Percentiles rank a stretch among this genome's conserved stretches.
Evolutionary conservation across 2,888 invertebrate species (phyloP).

Genomic region (Brachypterus glaber): DNA sequence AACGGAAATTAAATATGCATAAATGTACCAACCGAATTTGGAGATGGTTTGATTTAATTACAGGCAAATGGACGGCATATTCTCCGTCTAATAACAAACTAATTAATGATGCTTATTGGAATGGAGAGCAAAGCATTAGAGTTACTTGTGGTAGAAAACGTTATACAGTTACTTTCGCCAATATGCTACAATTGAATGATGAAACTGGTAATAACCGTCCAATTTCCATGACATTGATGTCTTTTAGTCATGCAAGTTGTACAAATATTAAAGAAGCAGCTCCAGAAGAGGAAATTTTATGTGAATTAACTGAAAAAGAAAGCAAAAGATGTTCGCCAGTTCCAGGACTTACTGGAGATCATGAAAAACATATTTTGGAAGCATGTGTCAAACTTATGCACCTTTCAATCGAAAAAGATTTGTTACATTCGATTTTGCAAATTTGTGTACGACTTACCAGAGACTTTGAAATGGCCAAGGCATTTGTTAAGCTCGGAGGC

Average conservation of each 20-base stretch:
- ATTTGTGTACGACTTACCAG: slow-evolving; percentile 66
- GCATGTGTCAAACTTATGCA: slow-evolving; percentile 60
- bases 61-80: slow-evolving; percentile 71
- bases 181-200: slow-evolving; percentile 77
- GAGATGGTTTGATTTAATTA: slow-evolving; percentile 79
- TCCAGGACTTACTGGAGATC: slow-evolving; percentile 30
- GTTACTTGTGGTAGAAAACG: slow-evolving; percentile 64
- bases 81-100: slow-evolving; percentile 60
- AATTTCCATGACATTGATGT: slow-evolving; percentile 55
- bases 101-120: slow-evolving; percentile 70
- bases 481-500: slow-evolving; percentile 67
- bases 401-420: slow-evolving; percentile 62
- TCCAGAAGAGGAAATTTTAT: slow-evolving; percentile 27
- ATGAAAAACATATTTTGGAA: slow-evolving; percentile 36
- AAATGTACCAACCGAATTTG: slow-evolving; percentile 52
- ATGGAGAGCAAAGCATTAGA: slow-evolving; percentile 57
- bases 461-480: slow-evolving; percentile 59
- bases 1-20: slow-evolving; percentile 56
- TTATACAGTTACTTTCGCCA: slow-evolving; percentile 67
- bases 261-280: slow-evolving; percentile 27
- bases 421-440: slow-evolving; percentile 67
- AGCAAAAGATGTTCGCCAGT: slow-evolving; percentile 33
- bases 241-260: slow-evolving; percentile 30
- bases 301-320: slow-evolving; percentile 34
- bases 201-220: slow-evolving; percentile 75